Evolutionary conservation across 2,113 vertebrate species (phyloP).

Genomic region (Laterallus jamaicensis): DNA sequence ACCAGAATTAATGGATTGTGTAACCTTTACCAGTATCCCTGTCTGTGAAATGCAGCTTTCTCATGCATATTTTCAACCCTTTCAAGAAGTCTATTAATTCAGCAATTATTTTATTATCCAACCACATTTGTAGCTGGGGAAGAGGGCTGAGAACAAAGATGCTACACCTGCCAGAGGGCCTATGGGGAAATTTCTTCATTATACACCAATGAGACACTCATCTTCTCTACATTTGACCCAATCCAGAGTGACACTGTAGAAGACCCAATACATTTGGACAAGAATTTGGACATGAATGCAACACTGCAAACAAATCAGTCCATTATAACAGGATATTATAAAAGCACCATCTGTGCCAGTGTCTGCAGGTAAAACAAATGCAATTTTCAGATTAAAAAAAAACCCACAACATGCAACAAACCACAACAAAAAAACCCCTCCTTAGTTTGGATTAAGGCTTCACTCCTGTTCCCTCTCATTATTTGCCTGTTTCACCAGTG

Average conservation of each 20-base stretch:
- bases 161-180: not conserved
- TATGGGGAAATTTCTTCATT: conserved; percentile 7
- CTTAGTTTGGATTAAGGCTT: not conserved
- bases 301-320: conserved; percentile 2
- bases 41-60: not conserved
- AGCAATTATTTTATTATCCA: conserved; percentile 6
- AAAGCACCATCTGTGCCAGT: conserved; percentile 57
- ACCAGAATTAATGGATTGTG: not conserved
- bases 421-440: not conserved
- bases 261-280: not conserved
- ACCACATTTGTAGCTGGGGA: not conserved
- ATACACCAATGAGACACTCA: not conserved
- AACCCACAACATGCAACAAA: not conserved
- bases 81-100: not conserved
- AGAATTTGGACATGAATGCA: not conserved
- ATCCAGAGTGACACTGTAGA: not conserved
- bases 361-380: conserved; percentile 59
- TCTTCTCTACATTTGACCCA: not conserved
- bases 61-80: not conserved
- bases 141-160: not conserved
- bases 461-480: not conserved
- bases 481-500: not conserved
- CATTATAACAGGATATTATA: conserved; percentile 18
- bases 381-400: conserved; percentile 4
- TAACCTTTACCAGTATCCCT: not conserved